phyloP scores from a whole-genome alignment of 2,113 vertebrate genomes.

The Aphelocoma coerulescens region DNA sequence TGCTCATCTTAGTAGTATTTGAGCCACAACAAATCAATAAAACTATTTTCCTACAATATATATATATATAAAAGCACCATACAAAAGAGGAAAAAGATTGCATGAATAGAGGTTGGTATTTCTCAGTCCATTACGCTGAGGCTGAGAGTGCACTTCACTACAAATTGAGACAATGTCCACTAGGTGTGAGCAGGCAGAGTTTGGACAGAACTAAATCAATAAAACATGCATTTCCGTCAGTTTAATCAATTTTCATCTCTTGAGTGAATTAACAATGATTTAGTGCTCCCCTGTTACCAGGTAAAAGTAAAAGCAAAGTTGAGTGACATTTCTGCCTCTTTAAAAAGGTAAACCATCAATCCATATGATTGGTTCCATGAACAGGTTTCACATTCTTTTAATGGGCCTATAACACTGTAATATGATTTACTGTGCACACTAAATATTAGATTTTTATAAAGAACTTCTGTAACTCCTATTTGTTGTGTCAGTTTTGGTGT shows the following conservation, averaged over 20 bases:
- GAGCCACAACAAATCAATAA: neutral
- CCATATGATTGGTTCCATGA: rapidly evolving
- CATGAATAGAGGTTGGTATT: neutral
- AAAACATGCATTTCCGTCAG: neutral
- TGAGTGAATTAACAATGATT: slow-evolving; percentile 26
- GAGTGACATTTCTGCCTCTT: slow-evolving; percentile 4
- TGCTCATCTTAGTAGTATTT: neutral
- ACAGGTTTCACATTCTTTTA: neutral
- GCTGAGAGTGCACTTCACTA: neutral
- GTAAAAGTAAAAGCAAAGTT: slow-evolving; percentile 23
- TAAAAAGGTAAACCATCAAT: neutral
- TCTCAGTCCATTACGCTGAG: neutral
- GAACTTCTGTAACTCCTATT: neutral
- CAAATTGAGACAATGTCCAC: slow-evolving; percentile 13
- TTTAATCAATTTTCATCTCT: slow-evolving; percentile 47
- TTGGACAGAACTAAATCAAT: slow-evolving; percentile 29
- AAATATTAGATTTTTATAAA: neutral
- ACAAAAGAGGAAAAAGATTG: neutral
- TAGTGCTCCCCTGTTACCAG: neutral
- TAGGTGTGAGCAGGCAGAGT: neutral
- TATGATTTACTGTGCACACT: neutral
- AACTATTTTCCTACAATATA: neutral
- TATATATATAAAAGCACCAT: neutral
- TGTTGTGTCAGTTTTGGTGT: neutral
- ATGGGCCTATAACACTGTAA: neutral